Percentiles rank a stretch among this genome's conserved stretches.
Evolutionary conservation across 2,797 vertebrate genomes (phyloP).

Genomic region (Sebastiscus albofasciatus): DNA sequence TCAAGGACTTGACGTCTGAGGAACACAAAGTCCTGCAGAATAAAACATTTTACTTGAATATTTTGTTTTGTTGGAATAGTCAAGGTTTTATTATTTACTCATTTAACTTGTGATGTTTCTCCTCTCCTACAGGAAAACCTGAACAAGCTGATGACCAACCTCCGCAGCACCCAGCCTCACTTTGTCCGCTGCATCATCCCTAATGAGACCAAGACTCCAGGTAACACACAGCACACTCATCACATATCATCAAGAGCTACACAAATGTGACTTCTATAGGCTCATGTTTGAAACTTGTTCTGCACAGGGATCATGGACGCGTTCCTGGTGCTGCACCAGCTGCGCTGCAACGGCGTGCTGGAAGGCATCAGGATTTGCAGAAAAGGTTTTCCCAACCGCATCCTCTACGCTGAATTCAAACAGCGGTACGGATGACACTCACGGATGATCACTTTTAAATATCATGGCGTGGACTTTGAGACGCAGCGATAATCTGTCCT

Average conservation of each 20-base stretch:
- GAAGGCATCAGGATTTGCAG: constrained; percentile 96
- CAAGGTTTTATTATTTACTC: neutral
- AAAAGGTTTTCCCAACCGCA: constrained; percentile 94
- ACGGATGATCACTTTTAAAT: neutral
- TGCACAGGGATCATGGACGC: constrained; percentile 89
- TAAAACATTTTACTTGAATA: neutral
- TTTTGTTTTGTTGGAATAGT: neutral
- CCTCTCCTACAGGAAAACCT: constrained; percentile 88
- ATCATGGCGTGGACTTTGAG: neutral
- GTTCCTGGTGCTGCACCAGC: constrained; percentile 93
- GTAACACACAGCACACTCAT: constrained; percentile 68
- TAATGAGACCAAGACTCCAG: constrained; percentile 95
- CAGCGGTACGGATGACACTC: constrained; percentile 83
- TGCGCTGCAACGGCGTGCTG: constrained; percentile 92
- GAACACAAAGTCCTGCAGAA: neutral
- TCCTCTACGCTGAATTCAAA: constrained; percentile 92
- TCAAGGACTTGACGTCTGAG: constrained; percentile 17
- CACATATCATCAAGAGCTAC: neutral
- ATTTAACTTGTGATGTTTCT: neutral
- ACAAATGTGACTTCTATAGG: neutral
- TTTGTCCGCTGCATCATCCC: constrained; percentile 96
- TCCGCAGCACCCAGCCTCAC: constrained; percentile 93
- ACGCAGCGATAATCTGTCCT: neutral
- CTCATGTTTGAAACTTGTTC: constrained; percentile 1
- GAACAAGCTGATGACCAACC: constrained; percentile 96